Conservation (phyloP, 2,113 vertebrate species). For the Dendrocopos noguchii region DNA sequence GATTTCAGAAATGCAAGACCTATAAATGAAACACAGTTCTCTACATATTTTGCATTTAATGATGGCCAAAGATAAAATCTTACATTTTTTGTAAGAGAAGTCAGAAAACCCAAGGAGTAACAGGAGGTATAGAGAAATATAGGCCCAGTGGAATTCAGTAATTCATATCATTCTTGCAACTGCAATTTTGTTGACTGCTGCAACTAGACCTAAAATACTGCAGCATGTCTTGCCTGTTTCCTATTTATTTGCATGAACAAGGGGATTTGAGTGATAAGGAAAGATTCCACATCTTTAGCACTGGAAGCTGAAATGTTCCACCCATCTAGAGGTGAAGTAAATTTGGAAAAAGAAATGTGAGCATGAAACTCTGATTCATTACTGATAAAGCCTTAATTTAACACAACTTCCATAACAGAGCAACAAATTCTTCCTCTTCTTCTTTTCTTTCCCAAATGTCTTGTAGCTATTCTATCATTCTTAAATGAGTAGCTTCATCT, state of each 20-base stretch:
- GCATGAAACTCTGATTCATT: not conserved
- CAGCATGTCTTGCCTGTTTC: not conserved
- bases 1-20: not conserved
- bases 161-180: not conserved
- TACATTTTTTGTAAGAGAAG: not conserved
- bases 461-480: not conserved
- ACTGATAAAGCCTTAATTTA: not conserved
- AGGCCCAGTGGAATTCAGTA: not conserved
- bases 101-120: not conserved
- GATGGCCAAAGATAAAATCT: not conserved
- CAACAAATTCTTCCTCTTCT: not conserved
- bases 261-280: not conserved
- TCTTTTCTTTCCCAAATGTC: not conserved
- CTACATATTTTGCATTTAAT: not conserved
- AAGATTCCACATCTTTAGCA: not conserved
- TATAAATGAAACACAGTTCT: not conserved
- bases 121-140: not conserved
- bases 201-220: not conserved
- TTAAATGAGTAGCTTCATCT: not conserved
- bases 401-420: not conserved
- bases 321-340: not conserved
- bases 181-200: not conserved
- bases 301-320: not conserved
- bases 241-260: not conserved
- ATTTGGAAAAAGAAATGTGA: not conserved